Percentiles rank a stretch among this genome's conserved stretches.
These are phyloP conservation scores for Pristis pectinata DNA, from an alignment of 2,797 vertebrate genomes.

Conservation along the genomic window DNA sequence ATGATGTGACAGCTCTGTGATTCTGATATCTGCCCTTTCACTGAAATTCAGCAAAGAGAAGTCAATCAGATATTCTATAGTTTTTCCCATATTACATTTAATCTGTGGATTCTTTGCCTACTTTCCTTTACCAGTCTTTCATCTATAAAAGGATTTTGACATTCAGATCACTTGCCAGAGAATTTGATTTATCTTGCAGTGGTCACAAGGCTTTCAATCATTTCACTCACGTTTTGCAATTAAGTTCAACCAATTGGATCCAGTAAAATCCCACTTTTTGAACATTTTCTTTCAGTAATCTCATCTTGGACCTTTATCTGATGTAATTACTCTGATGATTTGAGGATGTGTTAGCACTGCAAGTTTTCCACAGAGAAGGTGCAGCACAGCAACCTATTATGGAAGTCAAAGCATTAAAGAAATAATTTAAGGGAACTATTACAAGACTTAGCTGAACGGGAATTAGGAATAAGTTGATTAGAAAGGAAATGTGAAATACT, in stretches of 20 bases:
- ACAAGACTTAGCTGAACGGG: conserved; percentile 5
- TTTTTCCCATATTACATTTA: neutral
- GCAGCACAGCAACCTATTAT: conserved; percentile 45
- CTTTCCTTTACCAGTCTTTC: neutral
- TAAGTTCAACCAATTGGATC: conserved; percentile 57
- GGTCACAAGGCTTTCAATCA: conserved; percentile 49
- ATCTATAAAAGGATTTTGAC: neutral
- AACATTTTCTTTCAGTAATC: conserved; percentile 58
- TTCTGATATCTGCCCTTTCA: no score
- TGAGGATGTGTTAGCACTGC: conserved; percentile 57
- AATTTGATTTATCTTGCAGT: conserved; percentile 46
- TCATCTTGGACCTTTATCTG: conserved; percentile 67
- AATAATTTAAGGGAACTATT: conserved; percentile 30
- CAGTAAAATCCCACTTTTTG: conserved; percentile 59
- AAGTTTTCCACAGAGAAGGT: conserved; percentile 51
- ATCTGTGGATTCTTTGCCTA: neutral
- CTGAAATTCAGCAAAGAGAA: no score
- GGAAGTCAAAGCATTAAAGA: conserved; percentile 25
- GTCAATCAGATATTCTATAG: no score
- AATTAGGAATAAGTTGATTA: neutral
- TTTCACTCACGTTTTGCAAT: conserved; percentile 45
- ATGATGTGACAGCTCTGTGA: no score
- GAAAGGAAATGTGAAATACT: neutral
- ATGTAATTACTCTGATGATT: conserved; percentile 61
- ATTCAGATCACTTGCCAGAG: conserved; percentile 14